Evolutionary conservation across 2,888 invertebrate species (phyloP), one percentile per base, ranked within the genome.

Genomic region (Lysandra coridon): DNA sequence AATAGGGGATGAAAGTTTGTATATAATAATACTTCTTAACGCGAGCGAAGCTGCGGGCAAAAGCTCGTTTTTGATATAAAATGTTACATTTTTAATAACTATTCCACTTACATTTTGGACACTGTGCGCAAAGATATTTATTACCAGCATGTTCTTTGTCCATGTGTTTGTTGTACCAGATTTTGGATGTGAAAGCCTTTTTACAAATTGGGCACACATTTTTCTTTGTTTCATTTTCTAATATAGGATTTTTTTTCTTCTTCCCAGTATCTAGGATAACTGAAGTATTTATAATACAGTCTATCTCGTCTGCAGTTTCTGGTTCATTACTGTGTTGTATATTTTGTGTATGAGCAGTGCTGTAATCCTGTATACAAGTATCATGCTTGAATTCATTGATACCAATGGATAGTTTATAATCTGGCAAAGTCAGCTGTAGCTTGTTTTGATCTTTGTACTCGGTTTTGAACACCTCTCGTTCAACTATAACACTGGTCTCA

Each of bases 161-260:
- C 85, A 92, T 87, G 78, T 94, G 93, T 80, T 91, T 92, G 40
- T 84, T 84, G 80, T 89, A 91, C 93, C 94, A 93, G 7, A 88
- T 86, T 79, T 91, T 90, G 0, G 92, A 90, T 3, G 83, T 86
- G 81, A 93, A 94, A 12, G 82, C 83, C 80, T 90, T 93, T 12
- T 84, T 84, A 81, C 93, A 94, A 17, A 88, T 80, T 1, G 87
- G 84, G 82, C 93, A 94, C 0, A 87, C 78, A 84, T 87, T 86
- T 79, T 87, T 89, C 78, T 86, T 86, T 69, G 80, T 82, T 2
- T 80, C 83, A 2, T 80, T 77, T 75, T 77, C 77, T 49, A 69
- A 57, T 17, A 73, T 81, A 12, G 82, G 80, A 69, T 82, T 75
- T 40, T 75, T 78, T 23, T 82, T 78, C 53, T 83, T 80, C 74